Conservation (phyloP, 2,888 invertebrate genomes). For the Heliconius ismenius region DNA sequence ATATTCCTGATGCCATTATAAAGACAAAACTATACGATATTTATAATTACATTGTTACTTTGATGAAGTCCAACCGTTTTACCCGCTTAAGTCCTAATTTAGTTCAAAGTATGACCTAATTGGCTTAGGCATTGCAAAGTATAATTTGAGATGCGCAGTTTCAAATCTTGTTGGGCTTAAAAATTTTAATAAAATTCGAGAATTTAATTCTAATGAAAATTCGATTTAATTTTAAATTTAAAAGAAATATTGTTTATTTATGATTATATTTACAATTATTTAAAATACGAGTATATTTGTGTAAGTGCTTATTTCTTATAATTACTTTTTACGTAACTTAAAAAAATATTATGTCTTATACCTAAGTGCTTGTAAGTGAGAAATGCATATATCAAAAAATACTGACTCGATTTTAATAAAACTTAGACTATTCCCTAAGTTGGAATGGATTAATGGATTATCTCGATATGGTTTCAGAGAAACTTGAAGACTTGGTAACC, state of each 20-base stretch:
- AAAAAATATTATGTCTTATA: no score
- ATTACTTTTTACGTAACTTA: no score
- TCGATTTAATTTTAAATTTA: not conserved
- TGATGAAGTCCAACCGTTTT: not conserved
- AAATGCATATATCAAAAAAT: no score
- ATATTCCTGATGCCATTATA: not conserved
- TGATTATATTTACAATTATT: not conserved
- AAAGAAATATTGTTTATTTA: not conserved
- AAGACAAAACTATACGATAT: not conserved
- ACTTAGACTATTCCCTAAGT: not conserved
- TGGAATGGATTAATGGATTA: not conserved
- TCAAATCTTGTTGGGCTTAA: not conserved
- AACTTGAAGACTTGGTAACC: not conserved
- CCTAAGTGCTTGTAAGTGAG: no score
- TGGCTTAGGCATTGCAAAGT: slow-evolving; percentile 12
- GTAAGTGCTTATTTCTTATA: no score
- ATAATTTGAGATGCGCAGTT: not conserved
- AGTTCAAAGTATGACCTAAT: not conserved
- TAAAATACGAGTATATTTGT: not conserved
- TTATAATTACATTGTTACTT: not conserved
- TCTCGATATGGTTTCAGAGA: not conserved
- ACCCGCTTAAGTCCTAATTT: not conserved
- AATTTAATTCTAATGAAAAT: no score
- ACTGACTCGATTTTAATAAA: not conserved
- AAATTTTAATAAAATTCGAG: not conserved